Base-by-base conservation (phyloP, 2,113 vertebrate genomes). In the Montifringilla adamsi region DNA sequence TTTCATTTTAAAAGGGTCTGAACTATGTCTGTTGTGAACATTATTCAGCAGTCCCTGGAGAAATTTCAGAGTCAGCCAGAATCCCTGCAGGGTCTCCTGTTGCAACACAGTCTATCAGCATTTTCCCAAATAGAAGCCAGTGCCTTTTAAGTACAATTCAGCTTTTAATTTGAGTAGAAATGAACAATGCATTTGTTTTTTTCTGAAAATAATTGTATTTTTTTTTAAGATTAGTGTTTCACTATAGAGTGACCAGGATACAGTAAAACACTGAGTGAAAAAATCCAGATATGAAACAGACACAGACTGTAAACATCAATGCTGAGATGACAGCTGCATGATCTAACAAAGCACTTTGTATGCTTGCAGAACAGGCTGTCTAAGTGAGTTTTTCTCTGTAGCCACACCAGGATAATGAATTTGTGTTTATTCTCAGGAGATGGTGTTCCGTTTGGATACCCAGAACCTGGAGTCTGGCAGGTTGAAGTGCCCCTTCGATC, bases 401-500 rank as follows among this genome's bases (percentile, higher is more conserved):
- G 46, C 22, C 39, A n/a, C 35, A 26, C 5, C 39, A 55, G 14
- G 33, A 3, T 97, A 93, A 95, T 15, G 41, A 88, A 16, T 58
- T 76, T 78, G 18, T 75, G 24, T 96, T 92, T 96, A 18, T 95
- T 87, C 87, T 78, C 96, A 99, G 98, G 98, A 99, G 88, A 97
- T 94, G 2, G 74, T 95, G 11, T 99, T 99, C 96, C 98, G 98
- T 30, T 96, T 99, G 94, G 98, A 99, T 87, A 95, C 96, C 58
- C 95, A 98, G 77, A 98, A 97, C 87, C 78, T 99, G 93, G 99
- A 99, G 96, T 99, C 99, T 39, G 99, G 99, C 76, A 98, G 99
- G 89, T 94, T 99, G 95, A 99, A 99, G 93, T 99, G 99, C 94
- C 99, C 99, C 15, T 99, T 99, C 21, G 99, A 99, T 96, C 99